phyloP scores from a whole-genome alignment of 2,797 vertebrate species.

The Ptychobarbus kaznakovi region DNA sequence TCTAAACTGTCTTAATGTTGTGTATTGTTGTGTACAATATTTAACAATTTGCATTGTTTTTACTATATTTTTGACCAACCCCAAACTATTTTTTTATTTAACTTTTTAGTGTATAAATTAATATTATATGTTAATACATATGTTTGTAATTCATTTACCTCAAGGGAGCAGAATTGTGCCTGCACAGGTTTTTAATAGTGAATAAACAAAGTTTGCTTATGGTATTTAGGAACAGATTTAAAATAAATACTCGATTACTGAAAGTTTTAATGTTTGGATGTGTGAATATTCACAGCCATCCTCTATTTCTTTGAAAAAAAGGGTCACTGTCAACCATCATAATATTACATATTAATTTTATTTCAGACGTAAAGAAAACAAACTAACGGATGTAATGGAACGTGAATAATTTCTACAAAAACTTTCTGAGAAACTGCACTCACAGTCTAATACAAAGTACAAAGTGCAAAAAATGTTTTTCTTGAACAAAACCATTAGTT shows the following conservation, averaged over 20 bases:
- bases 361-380: not conserved
- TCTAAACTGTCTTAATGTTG: not conserved
- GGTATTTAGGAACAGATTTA: not conserved
- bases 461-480: not conserved
- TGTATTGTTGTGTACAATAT: not conserved
- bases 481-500: slow-evolving; percentile 15
- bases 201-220: not conserved
- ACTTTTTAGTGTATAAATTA: not conserved
- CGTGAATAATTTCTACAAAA: slow-evolving; percentile 9
- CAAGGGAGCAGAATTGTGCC: not conserved
- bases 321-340: slow-evolving; percentile 24
- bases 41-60: not conserved
- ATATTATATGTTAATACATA: not conserved
- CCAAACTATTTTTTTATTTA: not conserved
- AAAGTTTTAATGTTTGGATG: not conserved
- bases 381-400: not conserved
- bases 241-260: not conserved
- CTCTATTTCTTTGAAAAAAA: slow-evolving; percentile 35
- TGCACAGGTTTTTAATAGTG: not conserved
- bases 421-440: slow-evolving; percentile 17
- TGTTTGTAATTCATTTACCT: not conserved
- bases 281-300: not conserved
- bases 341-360: not conserved
- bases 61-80: not conserved
- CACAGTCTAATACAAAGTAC: not conserved